A percentile compares a stretch with the other conserved stretches of the same genome.
These are phyloP conservation scores for Zapus hudsonius DNA, from an alignment of 2,113 vertebrate species.

Conservation along the genomic window DNA sequence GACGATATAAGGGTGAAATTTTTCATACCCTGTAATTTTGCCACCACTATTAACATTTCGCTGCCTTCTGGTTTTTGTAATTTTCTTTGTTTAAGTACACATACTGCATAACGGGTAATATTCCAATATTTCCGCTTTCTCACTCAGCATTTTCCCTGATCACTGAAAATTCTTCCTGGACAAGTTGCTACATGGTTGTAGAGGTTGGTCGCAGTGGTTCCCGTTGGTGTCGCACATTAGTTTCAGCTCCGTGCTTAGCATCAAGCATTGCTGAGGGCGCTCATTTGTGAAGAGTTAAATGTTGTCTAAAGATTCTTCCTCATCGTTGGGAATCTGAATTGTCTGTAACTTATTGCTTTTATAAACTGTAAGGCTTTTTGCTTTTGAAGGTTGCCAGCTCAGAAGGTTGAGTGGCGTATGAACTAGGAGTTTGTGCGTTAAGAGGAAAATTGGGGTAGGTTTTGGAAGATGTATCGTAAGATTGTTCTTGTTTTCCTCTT, in stretches of 20 bases:
- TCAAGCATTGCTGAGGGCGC: no score
- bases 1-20: neutral
- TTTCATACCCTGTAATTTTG: neutral
- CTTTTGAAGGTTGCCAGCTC: neutral
- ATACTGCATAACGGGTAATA: neutral
- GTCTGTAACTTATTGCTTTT: neutral
- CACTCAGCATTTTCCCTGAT: slow-evolving; percentile 1
- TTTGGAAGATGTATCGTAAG: no score
- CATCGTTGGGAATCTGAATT: neutral
- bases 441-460: no score
- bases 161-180: neutral
- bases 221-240: neutral
- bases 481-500: no score
- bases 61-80: neutral
- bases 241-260: neutral
- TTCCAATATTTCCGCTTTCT: neutral
- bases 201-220: neutral
- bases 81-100: neutral
- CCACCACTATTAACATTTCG: neutral
- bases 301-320: neutral
- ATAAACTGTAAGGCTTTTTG: neutral
- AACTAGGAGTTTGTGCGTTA: neutral
- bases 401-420: neutral
- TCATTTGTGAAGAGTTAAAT: neutral
- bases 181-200: neutral